Evolutionary conservation across 2,888 invertebrate genomes (phyloP).

Genomic region (Selenia dentaria): DNA sequence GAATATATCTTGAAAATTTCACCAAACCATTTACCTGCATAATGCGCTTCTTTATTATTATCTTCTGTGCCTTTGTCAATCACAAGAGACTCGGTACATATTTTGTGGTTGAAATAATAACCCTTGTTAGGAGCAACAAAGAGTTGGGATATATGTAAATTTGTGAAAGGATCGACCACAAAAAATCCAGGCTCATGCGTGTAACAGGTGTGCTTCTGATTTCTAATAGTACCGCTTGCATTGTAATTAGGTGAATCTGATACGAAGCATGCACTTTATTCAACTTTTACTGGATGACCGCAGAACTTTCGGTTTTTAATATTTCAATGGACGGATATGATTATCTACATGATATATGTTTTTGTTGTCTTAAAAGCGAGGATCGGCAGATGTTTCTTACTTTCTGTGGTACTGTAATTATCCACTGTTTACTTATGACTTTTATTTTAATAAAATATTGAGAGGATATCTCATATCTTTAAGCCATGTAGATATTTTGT

Average conservation of each 20-base stretch:
- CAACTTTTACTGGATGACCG: slow-evolving; percentile 55
- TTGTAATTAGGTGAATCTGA: slow-evolving; percentile 62
- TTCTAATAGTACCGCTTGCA: slow-evolving; percentile 68
- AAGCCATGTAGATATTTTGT: too few relatives aligned
- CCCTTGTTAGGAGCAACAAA: slow-evolving; percentile 73
- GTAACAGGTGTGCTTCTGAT: slow-evolving; percentile 76
- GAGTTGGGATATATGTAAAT: slow-evolving; percentile 79
- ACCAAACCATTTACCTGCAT: slow-evolving; percentile 52
- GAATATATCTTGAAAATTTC: slow-evolving; percentile 54
- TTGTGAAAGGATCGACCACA: slow-evolving; percentile 68
- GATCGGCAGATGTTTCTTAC: slow-evolving; percentile 26
- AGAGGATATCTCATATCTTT: too few relatives aligned
- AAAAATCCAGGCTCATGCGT: slow-evolving; percentile 69
- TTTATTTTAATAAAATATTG: too few relatives aligned
- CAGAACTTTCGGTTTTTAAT: slow-evolving; percentile 65
- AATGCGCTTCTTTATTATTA: slow-evolving; percentile 43
- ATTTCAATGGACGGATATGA: slow-evolving; percentile 33
- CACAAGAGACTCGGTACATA: slow-evolving; percentile 66
- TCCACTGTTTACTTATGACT: slow-evolving; percentile 12
- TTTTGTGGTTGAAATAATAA: slow-evolving; percentile 81
- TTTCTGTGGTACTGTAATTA: slow-evolving; percentile 7
- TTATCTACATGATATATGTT: slow-evolving; percentile 17
- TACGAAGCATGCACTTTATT: slow-evolving; percentile 53
- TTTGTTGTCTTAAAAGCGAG: slow-evolving; percentile 14
- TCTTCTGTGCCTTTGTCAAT: slow-evolving; percentile 69